Evolutionary conservation across 1,140 invertebrate species (phyloP).

Genomic region (Cecropterus lyciades): DNA sequence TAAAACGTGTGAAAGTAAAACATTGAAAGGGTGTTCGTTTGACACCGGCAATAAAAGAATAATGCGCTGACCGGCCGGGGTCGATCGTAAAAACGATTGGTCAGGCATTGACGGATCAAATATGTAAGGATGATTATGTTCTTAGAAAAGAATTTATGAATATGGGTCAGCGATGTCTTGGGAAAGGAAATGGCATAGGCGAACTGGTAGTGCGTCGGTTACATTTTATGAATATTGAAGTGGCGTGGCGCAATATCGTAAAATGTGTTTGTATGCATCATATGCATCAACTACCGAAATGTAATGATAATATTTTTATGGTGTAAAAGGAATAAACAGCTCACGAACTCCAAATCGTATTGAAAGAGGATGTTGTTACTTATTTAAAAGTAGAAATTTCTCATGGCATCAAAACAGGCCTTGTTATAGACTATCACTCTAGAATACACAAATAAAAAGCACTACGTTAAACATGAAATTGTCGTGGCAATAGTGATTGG

Average conservation of each 20-base stretch:
- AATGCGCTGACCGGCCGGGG: constrained; percentile 59
- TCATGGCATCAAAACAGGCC: too few relatives aligned
- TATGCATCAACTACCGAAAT: background rate
- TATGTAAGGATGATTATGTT: constrained; percentile 53
- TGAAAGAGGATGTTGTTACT: too few relatives aligned
- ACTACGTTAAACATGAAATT: too few relatives aligned
- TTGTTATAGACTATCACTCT: too few relatives aligned
- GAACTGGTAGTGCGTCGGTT: constrained; percentile 4
- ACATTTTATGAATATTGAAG: constrained; percentile 15
- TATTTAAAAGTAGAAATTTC: too few relatives aligned
- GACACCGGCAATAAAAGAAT: constrained; percentile 59
- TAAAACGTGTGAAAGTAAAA: constrained; percentile 80
- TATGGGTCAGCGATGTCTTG: constrained; percentile 76
- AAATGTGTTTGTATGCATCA: background rate
- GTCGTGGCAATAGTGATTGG: too few relatives aligned
- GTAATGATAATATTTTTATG: background rate
- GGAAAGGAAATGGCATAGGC: constrained; percentile 68
- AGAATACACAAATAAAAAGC: too few relatives aligned
- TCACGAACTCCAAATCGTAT: too few relatives aligned
- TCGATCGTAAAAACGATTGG: constrained; percentile 73
- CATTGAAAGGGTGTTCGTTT: constrained; percentile 64
- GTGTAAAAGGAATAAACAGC: too few relatives aligned
- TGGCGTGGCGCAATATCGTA: constrained; percentile 17
- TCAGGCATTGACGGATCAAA: constrained; percentile 73
- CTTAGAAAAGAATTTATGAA: constrained; percentile 59